Percentiles rank a stretch among this genome's conserved stretches.
Evolutionary conservation across 2,888 invertebrate species (phyloP).

Genomic region (Brachylomia viminalis): DNA sequence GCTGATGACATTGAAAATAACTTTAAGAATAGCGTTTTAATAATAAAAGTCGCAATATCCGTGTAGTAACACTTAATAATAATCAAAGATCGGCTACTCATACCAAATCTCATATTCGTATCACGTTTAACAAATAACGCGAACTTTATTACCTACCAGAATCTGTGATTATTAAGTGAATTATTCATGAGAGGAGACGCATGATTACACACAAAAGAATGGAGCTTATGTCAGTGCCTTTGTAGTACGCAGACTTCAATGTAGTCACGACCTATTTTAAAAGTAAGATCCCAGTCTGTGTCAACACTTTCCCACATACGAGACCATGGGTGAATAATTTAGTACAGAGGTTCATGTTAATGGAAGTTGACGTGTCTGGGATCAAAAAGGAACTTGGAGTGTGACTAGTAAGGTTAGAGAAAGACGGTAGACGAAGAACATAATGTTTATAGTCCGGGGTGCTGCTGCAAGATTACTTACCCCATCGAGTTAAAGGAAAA

Average conservation of each 20-base stretch:
- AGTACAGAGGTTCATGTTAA: constrained; percentile 9
- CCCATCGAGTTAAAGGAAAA: neutral
- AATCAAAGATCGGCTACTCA: constrained; percentile 39
- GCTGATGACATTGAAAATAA: neutral
- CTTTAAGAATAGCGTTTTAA: neutral
- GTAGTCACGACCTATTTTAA: constrained; percentile 63
- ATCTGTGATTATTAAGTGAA: constrained; percentile 64
- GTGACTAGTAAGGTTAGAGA: neutral
- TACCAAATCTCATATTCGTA: constrained; percentile 52
- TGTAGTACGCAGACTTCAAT: constrained; percentile 51
- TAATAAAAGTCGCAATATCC: constrained; percentile 37
- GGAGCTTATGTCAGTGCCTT: constrained; percentile 46
- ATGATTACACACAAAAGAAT: constrained; percentile 65
- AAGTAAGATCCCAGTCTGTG: constrained; percentile 49
- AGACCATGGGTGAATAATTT: constrained; percentile 41
- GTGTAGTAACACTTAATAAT: constrained; percentile 42
- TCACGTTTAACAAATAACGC: constrained; percentile 63
- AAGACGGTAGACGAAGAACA: neutral
- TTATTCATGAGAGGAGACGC: constrained; percentile 61
- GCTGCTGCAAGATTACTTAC: neutral
- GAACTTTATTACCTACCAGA: constrained; percentile 56
- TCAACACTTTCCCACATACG: constrained; percentile 55
- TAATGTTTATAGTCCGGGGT: neutral
- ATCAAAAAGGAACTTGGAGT: neutral
- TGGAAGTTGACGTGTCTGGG: constrained; percentile 37